Conservation (phyloP, 2,797 vertebrate genomes). For the Hybognathus amarus region DNA sequence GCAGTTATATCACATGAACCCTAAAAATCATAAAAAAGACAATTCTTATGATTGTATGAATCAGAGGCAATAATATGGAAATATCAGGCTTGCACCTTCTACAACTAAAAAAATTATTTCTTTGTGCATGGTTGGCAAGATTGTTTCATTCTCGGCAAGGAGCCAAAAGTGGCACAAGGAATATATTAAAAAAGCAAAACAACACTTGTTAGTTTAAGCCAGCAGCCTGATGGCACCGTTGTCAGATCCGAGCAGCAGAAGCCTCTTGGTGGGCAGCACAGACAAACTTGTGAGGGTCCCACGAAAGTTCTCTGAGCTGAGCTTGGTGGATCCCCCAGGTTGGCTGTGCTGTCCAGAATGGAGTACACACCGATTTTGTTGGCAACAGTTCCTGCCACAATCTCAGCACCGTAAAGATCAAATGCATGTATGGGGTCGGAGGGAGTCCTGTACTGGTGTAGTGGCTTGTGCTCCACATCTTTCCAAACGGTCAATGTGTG, state of each 20-base stretch:
- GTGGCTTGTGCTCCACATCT: slow-evolving; percentile 92
- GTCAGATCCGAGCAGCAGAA: slow-evolving; percentile 94
- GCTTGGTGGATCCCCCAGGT: slow-evolving; percentile 88
- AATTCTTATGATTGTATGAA: slow-evolving; percentile 51
- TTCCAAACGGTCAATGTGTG: slow-evolving; percentile 95
- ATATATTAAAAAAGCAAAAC: slow-evolving; percentile 31
- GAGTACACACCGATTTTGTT: slow-evolving; percentile 98
- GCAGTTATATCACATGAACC: slow-evolving; percentile 49
- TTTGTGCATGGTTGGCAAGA: slow-evolving; percentile 48
- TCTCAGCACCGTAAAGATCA: slow-evolving; percentile 90
- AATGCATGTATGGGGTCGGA: slow-evolving; percentile 95
- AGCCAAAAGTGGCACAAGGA: slow-evolving; percentile 53
- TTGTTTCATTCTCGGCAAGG: slow-evolving; percentile 43
- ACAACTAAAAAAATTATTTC: slow-evolving; percentile 48
- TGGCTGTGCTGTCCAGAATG: slow-evolving; percentile 86
- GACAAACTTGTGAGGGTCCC: slow-evolving; percentile 96
- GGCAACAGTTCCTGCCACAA: slow-evolving; percentile 92
- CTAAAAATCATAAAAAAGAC: slow-evolving; percentile 54
- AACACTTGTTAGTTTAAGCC: slow-evolving; percentile 73
- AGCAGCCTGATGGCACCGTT: slow-evolving; percentile 91
- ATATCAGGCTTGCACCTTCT: slow-evolving; percentile 62
- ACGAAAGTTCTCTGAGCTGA: slow-evolving; percentile 97
- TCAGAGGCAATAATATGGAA: slow-evolving; percentile 58
- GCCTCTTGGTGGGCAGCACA: slow-evolving; percentile 93
- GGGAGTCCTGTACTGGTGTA: slow-evolving; percentile 90